Base-by-base conservation (phyloP, 2,113 vertebrate genomes). In the Pseudorhombus dupliciocellatus region DNA sequence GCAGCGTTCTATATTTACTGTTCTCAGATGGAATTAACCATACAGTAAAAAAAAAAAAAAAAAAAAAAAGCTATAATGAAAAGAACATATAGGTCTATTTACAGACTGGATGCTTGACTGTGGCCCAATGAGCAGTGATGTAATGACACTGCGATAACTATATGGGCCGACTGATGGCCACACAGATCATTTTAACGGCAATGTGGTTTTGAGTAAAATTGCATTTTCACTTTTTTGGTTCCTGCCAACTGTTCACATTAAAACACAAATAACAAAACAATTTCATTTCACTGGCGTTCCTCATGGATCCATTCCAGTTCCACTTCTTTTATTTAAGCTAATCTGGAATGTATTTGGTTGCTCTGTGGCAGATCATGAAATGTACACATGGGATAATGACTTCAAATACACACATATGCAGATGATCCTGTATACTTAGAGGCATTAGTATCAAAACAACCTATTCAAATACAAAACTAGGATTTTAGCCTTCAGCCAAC, bases 321-420 rank as follows among this genome's bases (percentile, higher is more conserved):
- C 25, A 58, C 8, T 22, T 48, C 10, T 46, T 44, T 44, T 18
- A 44, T 44, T 5, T 5, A 18, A 16, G 15, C 15, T 44, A 15
- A 6, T 44, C 40, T 16, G 34, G 34, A 37, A 37, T 37, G 5
- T 37, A 37, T 9, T 9, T 37, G 34, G 6, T 37, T 37, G 34
- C n/a, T 55, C 7, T 18, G 7, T 12, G 24, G 8, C 24, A 37
- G 15, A 40, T 11, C 31, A 7, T 25, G 8, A 21, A 2, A 42
- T 70, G 22, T 60, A 55, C 48, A 60, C 26, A 70, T 22, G 26
- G 26, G 26, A 28, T 28, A 5, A 28, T 28, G 7, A 14, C 15
- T 56, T 20, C 9, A 56, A 30, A 20, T 56, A 57, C 44, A 51
- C 24, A 67, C 54, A 66, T 42, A 53, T 75, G 55, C 26, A 24